phyloP scores from a whole-genome alignment of 2,888 invertebrate genomes.

The Drosophila pseudotakahashii region DNA sequence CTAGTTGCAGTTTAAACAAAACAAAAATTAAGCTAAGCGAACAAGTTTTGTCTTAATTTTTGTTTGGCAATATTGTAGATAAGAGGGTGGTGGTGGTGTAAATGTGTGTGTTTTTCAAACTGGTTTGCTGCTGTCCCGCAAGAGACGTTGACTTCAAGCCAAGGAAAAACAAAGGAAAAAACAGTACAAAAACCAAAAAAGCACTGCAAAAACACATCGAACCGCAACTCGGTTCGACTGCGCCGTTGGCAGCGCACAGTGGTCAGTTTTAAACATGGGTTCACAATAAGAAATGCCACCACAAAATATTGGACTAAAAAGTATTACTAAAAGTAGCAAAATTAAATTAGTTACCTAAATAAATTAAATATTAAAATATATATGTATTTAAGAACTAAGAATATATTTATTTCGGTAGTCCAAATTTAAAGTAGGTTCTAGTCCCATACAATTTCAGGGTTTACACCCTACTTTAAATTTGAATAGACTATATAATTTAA shows the following conservation, averaged over 20 bases:
- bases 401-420: too few relatives aligned
- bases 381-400: too few relatives aligned
- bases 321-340: too few relatives aligned
- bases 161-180: conserved; percentile 27
- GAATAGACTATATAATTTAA: too few relatives aligned
- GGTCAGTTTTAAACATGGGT: too few relatives aligned
- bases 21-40: conserved; percentile 1
- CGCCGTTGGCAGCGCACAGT: conserved; percentile 16
- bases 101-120: conserved; percentile 26
- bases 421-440: too few relatives aligned
- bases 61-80: conserved; percentile 16
- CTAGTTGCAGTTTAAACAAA: background rate
- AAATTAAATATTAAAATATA: too few relatives aligned
- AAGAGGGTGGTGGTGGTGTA: conserved; percentile 8
- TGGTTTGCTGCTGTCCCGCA: conserved; percentile 29
- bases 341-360: too few relatives aligned
- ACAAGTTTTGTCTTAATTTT: conserved; percentile 20
- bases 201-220: conserved; percentile 26
- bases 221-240: conserved; percentile 33
- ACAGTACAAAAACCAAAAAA: conserved; percentile 3
- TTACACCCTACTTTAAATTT: too few relatives aligned
- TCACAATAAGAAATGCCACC: too few relatives aligned
- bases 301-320: too few relatives aligned
- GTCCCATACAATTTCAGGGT: too few relatives aligned
- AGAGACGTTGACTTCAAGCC: conserved; percentile 39